Conservation (phyloP, 2,888 invertebrate genomes). For the Lasioglossum zephyrum region DNA sequence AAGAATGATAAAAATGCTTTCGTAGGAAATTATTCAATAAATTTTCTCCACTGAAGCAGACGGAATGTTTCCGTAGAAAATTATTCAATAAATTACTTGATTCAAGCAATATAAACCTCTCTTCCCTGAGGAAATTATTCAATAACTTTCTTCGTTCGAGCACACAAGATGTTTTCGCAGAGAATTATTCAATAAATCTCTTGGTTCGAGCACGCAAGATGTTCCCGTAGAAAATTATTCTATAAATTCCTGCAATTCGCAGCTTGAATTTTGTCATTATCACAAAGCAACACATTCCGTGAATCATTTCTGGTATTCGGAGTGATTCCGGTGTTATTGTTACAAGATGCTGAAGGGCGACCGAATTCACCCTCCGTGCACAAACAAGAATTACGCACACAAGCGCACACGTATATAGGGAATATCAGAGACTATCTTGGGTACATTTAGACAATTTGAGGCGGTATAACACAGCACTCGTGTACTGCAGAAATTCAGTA, state of each 20-base stretch:
- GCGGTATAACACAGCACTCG: background rate
- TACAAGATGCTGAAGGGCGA: background rate
- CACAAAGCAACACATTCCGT: background rate
- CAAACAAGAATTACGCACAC: background rate
- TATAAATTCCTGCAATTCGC: background rate
- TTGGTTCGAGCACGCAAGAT: background rate
- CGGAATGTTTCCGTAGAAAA: no score
- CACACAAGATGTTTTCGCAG: background rate
- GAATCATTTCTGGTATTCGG: background rate
- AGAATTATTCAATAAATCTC: background rate
- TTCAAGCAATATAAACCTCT: background rate
- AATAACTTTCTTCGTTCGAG: background rate
- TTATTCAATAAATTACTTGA: background rate
- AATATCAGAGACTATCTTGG: background rate
- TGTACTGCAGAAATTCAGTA: background rate
- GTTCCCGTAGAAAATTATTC: background rate
- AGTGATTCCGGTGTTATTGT: background rate
- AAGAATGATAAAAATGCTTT: background rate
- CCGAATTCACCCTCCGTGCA: background rate
- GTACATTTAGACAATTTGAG: slow-evolving; percentile 1
- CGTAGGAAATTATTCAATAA: background rate
- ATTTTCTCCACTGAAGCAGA: no score
- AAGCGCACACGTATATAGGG: no score
- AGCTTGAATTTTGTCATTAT: background rate
- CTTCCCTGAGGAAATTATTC: background rate